Conservation (phyloP, 2,888 invertebrate species). For the Hesperia comma region DNA sequence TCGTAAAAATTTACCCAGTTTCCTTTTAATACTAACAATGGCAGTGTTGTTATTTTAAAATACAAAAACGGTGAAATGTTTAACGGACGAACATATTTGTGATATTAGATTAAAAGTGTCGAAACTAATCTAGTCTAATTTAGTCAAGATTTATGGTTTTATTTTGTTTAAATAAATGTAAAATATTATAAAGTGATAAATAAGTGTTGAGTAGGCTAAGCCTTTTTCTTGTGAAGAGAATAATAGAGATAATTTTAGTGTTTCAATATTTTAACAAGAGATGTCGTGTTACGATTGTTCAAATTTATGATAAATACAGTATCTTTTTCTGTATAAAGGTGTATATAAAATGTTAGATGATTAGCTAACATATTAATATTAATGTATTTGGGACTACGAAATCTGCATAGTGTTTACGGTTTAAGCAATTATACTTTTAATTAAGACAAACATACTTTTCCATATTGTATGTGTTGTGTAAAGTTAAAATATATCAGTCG, state of each 20-base stretch:
- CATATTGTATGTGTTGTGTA: not conserved
- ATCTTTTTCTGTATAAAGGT: conserved; percentile 21
- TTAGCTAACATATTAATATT: not conserved
- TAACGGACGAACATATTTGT: conserved; percentile 66
- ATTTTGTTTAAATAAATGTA: conserved; percentile 32
- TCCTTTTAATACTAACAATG: conserved; percentile 54
- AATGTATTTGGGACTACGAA: conserved; percentile 3
- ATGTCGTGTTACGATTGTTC: conserved; percentile 29
- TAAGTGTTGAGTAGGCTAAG: conserved; percentile 43
- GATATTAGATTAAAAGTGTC: conserved; percentile 73
- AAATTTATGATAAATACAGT: conserved; percentile 14
- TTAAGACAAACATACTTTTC: not conserved
- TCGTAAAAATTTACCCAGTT: conserved; percentile 55
- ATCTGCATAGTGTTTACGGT: conserved; percentile 5
- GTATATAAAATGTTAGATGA: conserved; percentile 14
- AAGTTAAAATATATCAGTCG: not conserved
- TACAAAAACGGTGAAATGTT: conserved; percentile 31
- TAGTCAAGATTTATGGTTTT: conserved; percentile 14
- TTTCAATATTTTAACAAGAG: conserved; percentile 22
- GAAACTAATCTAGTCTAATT: conserved; percentile 45
- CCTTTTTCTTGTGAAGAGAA: conserved; percentile 37
- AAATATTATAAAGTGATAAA: conserved; percentile 24
- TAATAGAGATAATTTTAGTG: conserved; percentile 10
- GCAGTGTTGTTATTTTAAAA: conserved; percentile 53
- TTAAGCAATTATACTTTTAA: not conserved